A percentile compares a stretch with the other conserved stretches of the same genome.
phyloP scores from a whole-genome alignment of 2,888 invertebrate species.

The Stenolophus ochropezus region DNA sequence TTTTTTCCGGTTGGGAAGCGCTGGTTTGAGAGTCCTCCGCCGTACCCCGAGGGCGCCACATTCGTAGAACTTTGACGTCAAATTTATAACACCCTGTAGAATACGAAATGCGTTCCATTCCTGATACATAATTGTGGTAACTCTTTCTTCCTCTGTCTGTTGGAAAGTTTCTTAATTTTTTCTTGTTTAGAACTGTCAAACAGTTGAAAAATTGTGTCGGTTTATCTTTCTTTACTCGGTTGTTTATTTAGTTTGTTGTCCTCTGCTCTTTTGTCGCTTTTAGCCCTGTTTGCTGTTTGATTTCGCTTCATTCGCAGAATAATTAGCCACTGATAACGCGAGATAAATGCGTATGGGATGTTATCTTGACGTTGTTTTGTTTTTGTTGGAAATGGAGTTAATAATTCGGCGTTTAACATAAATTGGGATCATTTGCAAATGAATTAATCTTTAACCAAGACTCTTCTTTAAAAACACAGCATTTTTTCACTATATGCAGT shows the following conservation, averaged over 20 bases:
- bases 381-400: neutral
- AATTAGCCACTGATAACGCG: slow-evolving; percentile 4
- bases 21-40: slow-evolving; percentile 1
- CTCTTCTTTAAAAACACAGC: too few relatives aligned
- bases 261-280: neutral
- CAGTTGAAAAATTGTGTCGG: slow-evolving; percentile 47
- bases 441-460: too few relatives aligned
- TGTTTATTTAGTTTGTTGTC: slow-evolving; percentile 35
- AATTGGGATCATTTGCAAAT: too few relatives aligned
- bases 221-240: slow-evolving; percentile 40
- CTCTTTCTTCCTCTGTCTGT: slow-evolving; percentile 26
- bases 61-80: slow-evolving; percentile 39
- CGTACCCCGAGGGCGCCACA: slow-evolving; percentile 34
- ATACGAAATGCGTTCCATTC: slow-evolving; percentile 39
- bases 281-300: slow-evolving; percentile 4
- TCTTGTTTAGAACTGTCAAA: slow-evolving; percentile 59
- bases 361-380: neutral
- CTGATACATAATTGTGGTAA: slow-evolving; percentile 54
- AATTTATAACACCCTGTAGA: slow-evolving; percentile 55
- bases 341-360: neutral
- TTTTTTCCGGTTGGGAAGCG: neutral
- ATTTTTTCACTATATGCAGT: too few relatives aligned
- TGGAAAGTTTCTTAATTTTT: slow-evolving; percentile 56
- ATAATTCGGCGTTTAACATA: neutral
- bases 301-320: slow-evolving; percentile 14